These are phyloP conservation scores for Lordiphosa collinella DNA, from an alignment of 1,140 invertebrate genomes.

Conservation along the genomic window DNA sequence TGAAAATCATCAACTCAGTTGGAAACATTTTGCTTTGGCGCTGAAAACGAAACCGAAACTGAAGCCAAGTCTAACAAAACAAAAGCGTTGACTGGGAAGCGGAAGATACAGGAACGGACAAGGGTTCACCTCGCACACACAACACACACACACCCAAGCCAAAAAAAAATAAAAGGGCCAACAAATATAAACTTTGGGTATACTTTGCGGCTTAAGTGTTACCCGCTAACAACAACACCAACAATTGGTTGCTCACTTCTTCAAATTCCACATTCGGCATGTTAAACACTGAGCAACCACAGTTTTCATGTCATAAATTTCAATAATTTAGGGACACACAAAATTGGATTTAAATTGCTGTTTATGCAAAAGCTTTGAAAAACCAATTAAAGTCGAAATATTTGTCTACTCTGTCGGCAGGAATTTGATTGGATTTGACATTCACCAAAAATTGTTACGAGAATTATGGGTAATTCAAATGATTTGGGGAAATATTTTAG, in stretches of 20 bases:
- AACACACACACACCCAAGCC: no score
- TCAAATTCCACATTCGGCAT: conserved; percentile 1
- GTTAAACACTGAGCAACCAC: conserved; percentile 20
- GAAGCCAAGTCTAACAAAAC: conserved; percentile 39
- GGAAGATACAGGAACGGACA: conserved; percentile 20
- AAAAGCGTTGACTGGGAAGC: conserved; percentile 24
- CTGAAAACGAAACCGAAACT: conserved; percentile 33
- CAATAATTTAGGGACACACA: conserved; percentile 4
- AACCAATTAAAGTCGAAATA: neutral
- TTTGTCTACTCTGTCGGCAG: no score
- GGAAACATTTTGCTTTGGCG: conserved; percentile 51
- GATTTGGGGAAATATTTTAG: no score
- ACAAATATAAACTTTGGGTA: conserved; percentile 66
- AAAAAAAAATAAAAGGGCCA: conserved; percentile 46
- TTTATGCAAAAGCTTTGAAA: neutral
- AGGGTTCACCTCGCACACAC: conserved; percentile 23
- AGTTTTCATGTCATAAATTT: conserved; percentile 10
- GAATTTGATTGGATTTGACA: no score
- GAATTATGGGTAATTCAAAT: no score
- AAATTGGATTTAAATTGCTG: conserved; percentile 1
- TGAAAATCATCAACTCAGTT: conserved; percentile 69
- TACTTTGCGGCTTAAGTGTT: conserved; percentile 70
- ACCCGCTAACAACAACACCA: conserved; percentile 37
- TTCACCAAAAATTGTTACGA: no score
- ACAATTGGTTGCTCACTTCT: conserved; percentile 28